Conservation (phyloP, 2,113 vertebrate genomes). For the Copsychus sechellarum region DNA sequence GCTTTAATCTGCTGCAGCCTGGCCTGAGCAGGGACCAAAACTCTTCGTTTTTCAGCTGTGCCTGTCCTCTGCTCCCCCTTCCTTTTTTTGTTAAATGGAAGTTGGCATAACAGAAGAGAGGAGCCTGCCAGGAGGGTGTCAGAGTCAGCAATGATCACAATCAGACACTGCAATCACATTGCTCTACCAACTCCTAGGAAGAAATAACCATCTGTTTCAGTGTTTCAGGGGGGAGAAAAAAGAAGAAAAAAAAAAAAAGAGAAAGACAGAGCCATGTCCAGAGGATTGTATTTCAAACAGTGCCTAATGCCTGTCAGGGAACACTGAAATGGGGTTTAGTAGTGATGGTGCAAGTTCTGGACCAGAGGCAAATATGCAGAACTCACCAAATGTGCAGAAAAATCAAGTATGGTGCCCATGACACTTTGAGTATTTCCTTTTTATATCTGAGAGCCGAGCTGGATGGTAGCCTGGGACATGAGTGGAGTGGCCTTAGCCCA, state of each 20-base stretch:
- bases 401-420: not conserved
- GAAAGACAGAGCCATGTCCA: not conserved
- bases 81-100: not conserved
- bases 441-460: not conserved
- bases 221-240: not conserved
- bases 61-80: conserved; percentile 28
- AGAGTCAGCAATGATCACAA: conserved; percentile 51
- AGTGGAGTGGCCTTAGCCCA: not conserved
- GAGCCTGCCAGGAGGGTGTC: conserved; percentile 57
- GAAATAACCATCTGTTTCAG: conserved; percentile 50
- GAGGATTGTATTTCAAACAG: not conserved
- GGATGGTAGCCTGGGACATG: not conserved
- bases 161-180: conserved; percentile 37
- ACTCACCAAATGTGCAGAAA: not conserved
- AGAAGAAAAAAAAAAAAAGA: too few species aligned
- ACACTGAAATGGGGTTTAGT: not conserved
- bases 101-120: conserved; percentile 29
- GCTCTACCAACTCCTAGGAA: conserved; percentile 29
- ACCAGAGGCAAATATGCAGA: not conserved
- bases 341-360: not conserved
- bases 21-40: not conserved
- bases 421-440: not conserved
- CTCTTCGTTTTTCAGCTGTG: not conserved
- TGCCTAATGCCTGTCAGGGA: not conserved
- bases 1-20: not conserved